Conservation (phyloP, 2,888 invertebrate genomes). For the Troides aeacus region DNA sequence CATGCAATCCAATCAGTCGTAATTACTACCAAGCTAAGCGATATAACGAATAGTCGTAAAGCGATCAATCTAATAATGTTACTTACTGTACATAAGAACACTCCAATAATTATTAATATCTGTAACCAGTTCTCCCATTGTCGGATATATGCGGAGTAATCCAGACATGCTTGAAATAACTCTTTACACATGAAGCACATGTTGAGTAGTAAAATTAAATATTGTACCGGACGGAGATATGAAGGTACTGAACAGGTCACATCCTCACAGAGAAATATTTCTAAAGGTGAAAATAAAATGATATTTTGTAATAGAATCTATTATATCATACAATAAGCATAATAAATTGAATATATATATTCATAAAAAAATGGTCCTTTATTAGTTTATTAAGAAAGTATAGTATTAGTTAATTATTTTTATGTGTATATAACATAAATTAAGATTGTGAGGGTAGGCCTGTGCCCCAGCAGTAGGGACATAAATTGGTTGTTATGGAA, state of each 20-base stretch:
- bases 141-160: constrained; percentile 84
- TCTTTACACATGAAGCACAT: constrained; percentile 85
- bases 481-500: too few relatives aligned
- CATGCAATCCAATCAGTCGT: background rate
- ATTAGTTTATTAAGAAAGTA: too few relatives aligned
- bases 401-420: too few relatives aligned
- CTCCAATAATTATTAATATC: constrained; percentile 86
- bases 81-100: constrained; percentile 84
- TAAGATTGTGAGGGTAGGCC: too few relatives aligned
- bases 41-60: background rate
- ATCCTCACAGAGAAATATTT: constrained; percentile 76
- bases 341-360: too few relatives aligned
- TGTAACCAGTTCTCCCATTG: constrained; percentile 94
- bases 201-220: constrained; percentile 83
- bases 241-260: constrained; percentile 62
- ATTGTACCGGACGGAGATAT: constrained; percentile 75
- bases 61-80: constrained; percentile 1
- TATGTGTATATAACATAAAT: too few relatives aligned
- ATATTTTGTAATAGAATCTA: background rate
- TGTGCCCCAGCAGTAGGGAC: too few relatives aligned
- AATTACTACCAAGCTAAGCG: background rate
- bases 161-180: constrained; percentile 87
- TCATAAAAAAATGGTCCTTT: too few relatives aligned
- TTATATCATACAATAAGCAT: too few relatives aligned
- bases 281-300: constrained; percentile 48